Evolutionary conservation across 2,113 vertebrate genomes (phyloP).

Genomic region (Zingel zingel): DNA sequence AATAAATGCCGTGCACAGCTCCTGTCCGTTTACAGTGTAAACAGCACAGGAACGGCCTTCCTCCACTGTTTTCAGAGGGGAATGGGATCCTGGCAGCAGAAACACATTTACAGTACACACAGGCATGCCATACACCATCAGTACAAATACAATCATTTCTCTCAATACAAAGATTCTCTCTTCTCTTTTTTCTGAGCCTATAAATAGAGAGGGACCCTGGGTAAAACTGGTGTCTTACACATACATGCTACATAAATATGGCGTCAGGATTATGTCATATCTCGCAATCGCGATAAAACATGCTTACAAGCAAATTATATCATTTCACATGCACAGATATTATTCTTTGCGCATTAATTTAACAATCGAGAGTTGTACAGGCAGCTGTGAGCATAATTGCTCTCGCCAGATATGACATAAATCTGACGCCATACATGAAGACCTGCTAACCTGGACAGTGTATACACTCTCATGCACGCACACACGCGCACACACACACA

Average conservation of each 20-base stretch:
- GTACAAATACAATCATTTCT: slow-evolving; percentile 13
- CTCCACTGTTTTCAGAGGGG: slow-evolving; percentile 43
- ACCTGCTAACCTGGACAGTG: slow-evolving; percentile 25
- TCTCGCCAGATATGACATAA: too few species aligned
- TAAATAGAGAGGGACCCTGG: slow-evolving; percentile 33
- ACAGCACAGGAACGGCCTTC: slow-evolving; percentile 44
- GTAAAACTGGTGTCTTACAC: slow-evolving; percentile 1
- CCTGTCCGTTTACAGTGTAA: slow-evolving; percentile 60
- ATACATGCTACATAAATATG: slow-evolving; percentile 6
- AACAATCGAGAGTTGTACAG: too few species aligned
- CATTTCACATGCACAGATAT: too few species aligned
- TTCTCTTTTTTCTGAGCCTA: slow-evolving; percentile 8
- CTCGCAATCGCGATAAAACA: too few species aligned
- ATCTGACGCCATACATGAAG: not conserved
- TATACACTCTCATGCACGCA: not conserved
- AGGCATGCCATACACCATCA: slow-evolving; percentile 18
- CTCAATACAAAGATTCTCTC: too few species aligned
- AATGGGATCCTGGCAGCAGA: slow-evolving; percentile 35
- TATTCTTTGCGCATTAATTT: too few species aligned
- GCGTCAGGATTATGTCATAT: too few species aligned
- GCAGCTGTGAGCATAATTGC: too few species aligned
- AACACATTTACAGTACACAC: slow-evolving; percentile 34
- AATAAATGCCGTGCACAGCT: slow-evolving; percentile 36
- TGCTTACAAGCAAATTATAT: too few species aligned
- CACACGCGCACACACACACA: not conserved